Evolutionary conservation across 2,797 vertebrate species (phyloP), one percentile per base, ranked within the genome.

Genomic region (Sciurus vulgaris): DNA sequence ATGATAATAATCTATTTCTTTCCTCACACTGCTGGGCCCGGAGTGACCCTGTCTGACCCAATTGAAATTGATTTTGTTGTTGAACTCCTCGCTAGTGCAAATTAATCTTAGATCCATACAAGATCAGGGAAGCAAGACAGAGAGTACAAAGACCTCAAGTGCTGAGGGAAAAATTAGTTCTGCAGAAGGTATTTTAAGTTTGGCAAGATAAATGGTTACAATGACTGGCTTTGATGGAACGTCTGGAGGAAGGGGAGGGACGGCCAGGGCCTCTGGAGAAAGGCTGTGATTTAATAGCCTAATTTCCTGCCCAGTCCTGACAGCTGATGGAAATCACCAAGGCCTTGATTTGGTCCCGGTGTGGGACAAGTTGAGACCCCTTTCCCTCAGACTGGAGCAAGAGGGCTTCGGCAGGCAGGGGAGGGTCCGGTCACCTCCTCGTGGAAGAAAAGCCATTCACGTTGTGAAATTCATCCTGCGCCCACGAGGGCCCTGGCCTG

Each of bases 201-300:
- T 97, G 98, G 98, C 98, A 99, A 99, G 99, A 99, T 99, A 99
- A 99, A 99, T 99, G 98, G 98, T 97, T 98, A 99, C 99, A 99
- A 98, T 98, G 99, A 98, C 98, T 99, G 98, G 98, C 99, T 99
- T 99, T 99, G 99, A 99, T 99, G 98, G 98, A 98, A 99, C 98
- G 99, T 99, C 99, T 99, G 98, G 98, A 99, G 98, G 97, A 98
- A 98, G 98, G 98, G 98, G 98, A 97, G 97, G 97, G 98, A 99
- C 98, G 98, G 99, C 99, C 98, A 98, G 98, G 98, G 97, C 98
- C 97, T 98, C 98, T 98, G 96, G 98, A 99, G 98, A 99, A 98
- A 99, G 99, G 98, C 98, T 99, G 99, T 99, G 99, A 99, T 99
- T 99, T 99, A 99, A 99, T 99, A 99, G 99, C 99, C 99, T 99